Conservation (phyloP, 2,888 invertebrate genomes). For the Hybos culiciformis region DNA sequence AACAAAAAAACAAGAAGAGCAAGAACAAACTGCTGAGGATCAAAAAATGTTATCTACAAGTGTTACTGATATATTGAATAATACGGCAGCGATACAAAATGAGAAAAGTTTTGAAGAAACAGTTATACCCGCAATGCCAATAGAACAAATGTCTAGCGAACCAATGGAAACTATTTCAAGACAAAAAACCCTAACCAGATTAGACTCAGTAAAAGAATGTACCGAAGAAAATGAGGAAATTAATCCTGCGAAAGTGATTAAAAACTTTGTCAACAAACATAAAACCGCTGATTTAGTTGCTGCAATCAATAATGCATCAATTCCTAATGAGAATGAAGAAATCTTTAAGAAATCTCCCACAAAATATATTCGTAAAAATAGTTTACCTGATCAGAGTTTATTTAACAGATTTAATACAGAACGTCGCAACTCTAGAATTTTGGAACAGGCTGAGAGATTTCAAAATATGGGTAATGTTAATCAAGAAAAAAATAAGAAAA, state of each 20-base stretch:
- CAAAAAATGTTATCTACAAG: conserved; percentile 14
- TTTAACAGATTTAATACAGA: conserved; percentile 40
- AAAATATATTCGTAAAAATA: conserved; percentile 26
- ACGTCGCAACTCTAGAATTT: conserved; percentile 50
- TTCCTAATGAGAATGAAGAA: conserved; percentile 15
- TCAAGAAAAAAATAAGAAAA: conserved; percentile 57
- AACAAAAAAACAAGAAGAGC: conserved; percentile 50
- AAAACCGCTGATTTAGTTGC: conserved; percentile 34
- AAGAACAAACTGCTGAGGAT: conserved; percentile 32
- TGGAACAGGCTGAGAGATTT: conserved; percentile 57
- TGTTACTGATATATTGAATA: conserved; percentile 13
- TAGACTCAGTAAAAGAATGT: not conserved
- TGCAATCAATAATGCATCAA: conserved; percentile 26
- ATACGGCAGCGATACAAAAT: conserved; percentile 26
- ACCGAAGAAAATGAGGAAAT: conserved; percentile 30
- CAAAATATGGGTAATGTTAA: conserved; percentile 38
- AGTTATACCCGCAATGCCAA: conserved; percentile 24
- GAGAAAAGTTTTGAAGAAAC: conserved; percentile 9
- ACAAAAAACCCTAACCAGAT: too few relatives aligned
- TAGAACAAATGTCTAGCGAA: conserved; percentile 10
- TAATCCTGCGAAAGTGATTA: conserved; percentile 32
- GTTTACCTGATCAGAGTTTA: conserved; percentile 32
- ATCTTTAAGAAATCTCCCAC: conserved; percentile 9
- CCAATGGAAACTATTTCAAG: not conserved
- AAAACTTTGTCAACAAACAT: conserved; percentile 35